phyloP scores from a whole-genome alignment of 2,113 vertebrate genomes.

The Sebastes schlegelii region DNA sequence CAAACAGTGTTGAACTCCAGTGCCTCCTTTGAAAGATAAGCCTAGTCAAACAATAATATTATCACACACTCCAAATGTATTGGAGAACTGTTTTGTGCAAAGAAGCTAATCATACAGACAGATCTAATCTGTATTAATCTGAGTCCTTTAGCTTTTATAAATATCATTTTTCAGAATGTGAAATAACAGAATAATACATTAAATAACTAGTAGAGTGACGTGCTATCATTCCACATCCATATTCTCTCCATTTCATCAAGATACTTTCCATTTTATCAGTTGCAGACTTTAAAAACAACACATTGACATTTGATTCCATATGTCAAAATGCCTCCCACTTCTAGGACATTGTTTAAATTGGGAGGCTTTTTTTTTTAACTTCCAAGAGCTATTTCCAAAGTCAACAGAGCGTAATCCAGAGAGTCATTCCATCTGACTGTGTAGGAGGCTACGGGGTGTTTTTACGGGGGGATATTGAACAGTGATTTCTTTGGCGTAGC shows the following conservation, averaged over 20 bases:
- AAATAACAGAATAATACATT: constrained; percentile 44
- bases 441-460: constrained; percentile 57
- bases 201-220: background rate
- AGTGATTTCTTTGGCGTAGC: constrained; percentile 73
- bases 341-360: constrained; percentile 64
- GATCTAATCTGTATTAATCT: constrained; percentile 1
- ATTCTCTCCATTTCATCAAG: constrained; percentile 17
- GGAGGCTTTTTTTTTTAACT: constrained; percentile 62
- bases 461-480: constrained; percentile 68
- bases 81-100: background rate
- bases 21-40: constrained; percentile 33
- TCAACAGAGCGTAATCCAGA: constrained; percentile 74
- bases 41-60: constrained; percentile 47
- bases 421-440: constrained; percentile 60
- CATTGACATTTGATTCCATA: constrained; percentile 55
- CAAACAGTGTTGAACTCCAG: background rate
- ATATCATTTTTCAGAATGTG: constrained; percentile 11
- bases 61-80: constrained; percentile 13
- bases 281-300: constrained; percentile 54
- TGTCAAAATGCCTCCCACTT: constrained; percentile 61
- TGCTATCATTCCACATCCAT: constrained; percentile 25
- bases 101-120: background rate
- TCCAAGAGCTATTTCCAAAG: constrained; percentile 71
- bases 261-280: constrained; percentile 50
- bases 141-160: constrained; percentile 15